phyloP scores from a whole-genome alignment of 2,113 vertebrate species.

The Zosterops borbonicus region DNA sequence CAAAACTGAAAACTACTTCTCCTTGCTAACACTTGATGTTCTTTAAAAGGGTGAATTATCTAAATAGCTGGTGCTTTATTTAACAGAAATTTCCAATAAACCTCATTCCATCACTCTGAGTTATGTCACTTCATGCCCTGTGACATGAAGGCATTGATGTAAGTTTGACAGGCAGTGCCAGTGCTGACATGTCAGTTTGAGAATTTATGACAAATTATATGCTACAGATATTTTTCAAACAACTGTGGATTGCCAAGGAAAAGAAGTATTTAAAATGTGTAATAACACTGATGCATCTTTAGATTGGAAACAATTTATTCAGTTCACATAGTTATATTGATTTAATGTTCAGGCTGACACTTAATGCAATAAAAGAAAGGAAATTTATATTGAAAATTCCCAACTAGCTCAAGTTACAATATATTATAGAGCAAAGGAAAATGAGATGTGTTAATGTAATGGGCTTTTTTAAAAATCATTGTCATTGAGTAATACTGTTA shows the following conservation, averaged over 20 bases:
- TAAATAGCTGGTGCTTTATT: constrained; percentile 12
- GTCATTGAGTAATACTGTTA: neutral
- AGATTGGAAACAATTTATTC: neutral
- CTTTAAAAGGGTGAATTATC: neutral
- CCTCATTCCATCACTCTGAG: constrained; percentile 22
- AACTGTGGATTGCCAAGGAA: neutral
- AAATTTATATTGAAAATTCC: neutral
- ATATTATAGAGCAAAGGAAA: neutral
- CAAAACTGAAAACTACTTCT: neutral
- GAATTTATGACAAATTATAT: constrained; percentile 10
- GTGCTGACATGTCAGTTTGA: neutral
- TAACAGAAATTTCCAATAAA: constrained; percentile 25
- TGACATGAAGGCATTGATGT: neutral
- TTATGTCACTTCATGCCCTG: neutral
- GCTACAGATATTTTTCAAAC: neutral
- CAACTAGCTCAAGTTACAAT: neutral
- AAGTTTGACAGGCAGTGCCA: constrained; percentile 30
- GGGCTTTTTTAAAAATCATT: neutral
- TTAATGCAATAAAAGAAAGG: neutral
- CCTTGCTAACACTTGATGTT: neutral
- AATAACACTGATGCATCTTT: neutral
- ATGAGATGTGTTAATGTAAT: neutral
- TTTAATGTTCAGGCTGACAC: neutral
- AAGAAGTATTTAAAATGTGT: neutral
- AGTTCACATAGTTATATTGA: neutral